A percentile compares a stretch with the other conserved stretches of the same genome.
These are phyloP conservation scores for Pteropus alecto DNA, from an alignment of 2,113 vertebrate genomes.

Conservation along the genomic window DNA sequence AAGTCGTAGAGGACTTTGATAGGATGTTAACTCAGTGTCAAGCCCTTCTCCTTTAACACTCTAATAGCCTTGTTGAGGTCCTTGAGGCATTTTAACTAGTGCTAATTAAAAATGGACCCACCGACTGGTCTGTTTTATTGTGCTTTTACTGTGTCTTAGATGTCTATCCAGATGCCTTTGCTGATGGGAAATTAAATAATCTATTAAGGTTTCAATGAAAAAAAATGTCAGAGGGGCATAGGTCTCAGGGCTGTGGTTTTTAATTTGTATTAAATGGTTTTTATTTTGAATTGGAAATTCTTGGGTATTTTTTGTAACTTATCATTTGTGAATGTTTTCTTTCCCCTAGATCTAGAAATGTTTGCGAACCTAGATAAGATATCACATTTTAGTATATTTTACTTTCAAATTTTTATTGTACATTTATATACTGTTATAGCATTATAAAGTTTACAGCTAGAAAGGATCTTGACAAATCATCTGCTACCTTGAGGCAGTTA, in stretches of 20 bases:
- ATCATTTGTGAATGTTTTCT: conserved; percentile 3
- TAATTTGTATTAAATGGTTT: conserved; percentile 17
- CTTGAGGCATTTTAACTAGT: not conserved
- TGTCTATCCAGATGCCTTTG: not conserved
- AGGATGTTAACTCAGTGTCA: not conserved
- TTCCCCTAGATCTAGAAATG: not conserved
- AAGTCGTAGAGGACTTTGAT: not conserved
- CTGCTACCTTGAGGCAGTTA: not conserved
- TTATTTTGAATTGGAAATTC: not conserved
- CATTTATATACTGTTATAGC: not conserved
- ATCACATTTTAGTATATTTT: not conserved
- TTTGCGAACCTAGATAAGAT: not conserved
- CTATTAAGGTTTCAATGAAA: not conserved
- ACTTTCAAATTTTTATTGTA: not conserved
- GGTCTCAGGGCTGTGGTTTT: not conserved
- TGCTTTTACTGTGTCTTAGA: not conserved
- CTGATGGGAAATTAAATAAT: not conserved
- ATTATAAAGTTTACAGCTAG: conserved; percentile 1
- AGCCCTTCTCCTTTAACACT: not conserved
- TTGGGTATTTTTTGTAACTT: not conserved
- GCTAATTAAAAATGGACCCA: not conserved
- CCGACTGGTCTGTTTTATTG: not conserved
- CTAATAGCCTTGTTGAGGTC: not conserved
- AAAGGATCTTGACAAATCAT: not conserved
- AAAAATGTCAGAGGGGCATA: not conserved